Percentiles rank a stretch among this genome's conserved stretches.
phyloP scores from a whole-genome alignment of 92 coral and sea anemone genomes.

The Hydrozoanthus gracilis region DNA sequence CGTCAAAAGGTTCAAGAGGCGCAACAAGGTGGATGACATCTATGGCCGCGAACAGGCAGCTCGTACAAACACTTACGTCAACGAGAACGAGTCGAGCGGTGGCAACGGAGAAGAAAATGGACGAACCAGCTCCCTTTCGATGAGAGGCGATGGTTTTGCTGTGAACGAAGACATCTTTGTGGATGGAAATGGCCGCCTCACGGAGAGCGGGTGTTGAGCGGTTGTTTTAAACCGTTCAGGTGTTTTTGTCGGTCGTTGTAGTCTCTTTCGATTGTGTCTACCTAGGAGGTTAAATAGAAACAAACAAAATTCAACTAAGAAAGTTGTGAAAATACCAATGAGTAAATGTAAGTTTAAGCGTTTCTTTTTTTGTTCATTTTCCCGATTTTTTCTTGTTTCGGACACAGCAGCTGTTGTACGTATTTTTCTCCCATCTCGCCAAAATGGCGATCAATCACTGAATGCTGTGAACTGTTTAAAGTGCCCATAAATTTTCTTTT shows the following conservation, averaged over 20 bases:
- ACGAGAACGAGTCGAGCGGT: constrained; percentile 15
- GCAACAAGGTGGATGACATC: constrained; percentile 60
- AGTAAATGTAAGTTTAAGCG: too few species aligned
- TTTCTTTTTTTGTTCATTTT: too few species aligned
- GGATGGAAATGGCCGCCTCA: background rate
- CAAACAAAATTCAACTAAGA: too few species aligned
- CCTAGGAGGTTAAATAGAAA: background rate
- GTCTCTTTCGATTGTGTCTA: background rate
- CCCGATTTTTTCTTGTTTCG: too few species aligned
- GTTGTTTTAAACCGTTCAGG: background rate
- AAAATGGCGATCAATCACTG: too few species aligned
- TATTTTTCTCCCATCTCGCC: too few species aligned
- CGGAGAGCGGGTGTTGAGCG: background rate
- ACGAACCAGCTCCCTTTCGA: too few species aligned
- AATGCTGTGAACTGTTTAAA: too few species aligned
- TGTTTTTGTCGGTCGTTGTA: background rate
- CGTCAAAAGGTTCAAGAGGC: constrained; percentile 53
- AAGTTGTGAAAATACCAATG: too few species aligned
- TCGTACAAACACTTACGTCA: constrained; percentile 45
- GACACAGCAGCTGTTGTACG: too few species aligned
- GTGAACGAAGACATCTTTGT: background rate
- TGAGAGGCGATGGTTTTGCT: background rate
- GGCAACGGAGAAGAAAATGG: background rate
- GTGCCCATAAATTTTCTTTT: too few species aligned
- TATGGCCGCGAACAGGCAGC: constrained; percentile 43